These are phyloP conservation scores for Cuniculus paca DNA, from an alignment of 2,797 vertebrate species.

Conservation along the genomic window DNA sequence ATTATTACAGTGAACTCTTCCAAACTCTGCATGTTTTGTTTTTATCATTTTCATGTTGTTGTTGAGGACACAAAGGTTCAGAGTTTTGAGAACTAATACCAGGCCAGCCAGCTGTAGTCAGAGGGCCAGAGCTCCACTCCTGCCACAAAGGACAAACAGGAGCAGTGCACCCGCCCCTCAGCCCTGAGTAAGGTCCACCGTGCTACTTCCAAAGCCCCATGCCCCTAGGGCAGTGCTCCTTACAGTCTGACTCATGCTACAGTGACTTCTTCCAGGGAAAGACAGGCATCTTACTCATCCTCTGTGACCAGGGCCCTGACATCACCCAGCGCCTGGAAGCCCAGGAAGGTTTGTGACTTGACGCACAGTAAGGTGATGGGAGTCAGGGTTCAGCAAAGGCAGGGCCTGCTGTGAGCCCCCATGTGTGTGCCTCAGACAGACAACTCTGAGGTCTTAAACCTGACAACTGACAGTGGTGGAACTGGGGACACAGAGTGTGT, in stretches of 20 bases:
- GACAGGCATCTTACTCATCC: not conserved
- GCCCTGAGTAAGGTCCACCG: not conserved
- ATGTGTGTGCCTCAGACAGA: not conserved
- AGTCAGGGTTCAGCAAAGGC: not conserved
- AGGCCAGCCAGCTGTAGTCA: not conserved
- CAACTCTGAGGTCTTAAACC: not conserved
- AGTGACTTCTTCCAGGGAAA: not conserved
- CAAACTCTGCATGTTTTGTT: not conserved
- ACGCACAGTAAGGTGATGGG: not conserved
- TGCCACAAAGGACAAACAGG: not conserved
- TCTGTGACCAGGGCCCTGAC: not conserved
- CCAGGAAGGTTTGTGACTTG: not conserved
- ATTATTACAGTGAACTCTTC: not conserved
- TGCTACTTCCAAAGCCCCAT: not conserved
- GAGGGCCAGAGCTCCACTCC: not conserved
- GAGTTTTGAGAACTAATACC: not conserved
- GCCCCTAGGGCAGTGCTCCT: not conserved
- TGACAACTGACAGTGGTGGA: not conserved
- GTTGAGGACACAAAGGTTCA: slow-evolving; percentile 41
- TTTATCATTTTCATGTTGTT: not conserved
- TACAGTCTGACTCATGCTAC: accelerated
- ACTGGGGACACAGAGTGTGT: not conserved
- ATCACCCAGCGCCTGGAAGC: not conserved
- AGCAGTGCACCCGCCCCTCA: not conserved
- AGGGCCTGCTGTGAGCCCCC: not conserved